Percentiles rank a stretch among this genome's conserved stretches.
Evolutionary conservation across 2,113 vertebrate species (phyloP).

Genomic region (Thoracochromis brauschi): DNA sequence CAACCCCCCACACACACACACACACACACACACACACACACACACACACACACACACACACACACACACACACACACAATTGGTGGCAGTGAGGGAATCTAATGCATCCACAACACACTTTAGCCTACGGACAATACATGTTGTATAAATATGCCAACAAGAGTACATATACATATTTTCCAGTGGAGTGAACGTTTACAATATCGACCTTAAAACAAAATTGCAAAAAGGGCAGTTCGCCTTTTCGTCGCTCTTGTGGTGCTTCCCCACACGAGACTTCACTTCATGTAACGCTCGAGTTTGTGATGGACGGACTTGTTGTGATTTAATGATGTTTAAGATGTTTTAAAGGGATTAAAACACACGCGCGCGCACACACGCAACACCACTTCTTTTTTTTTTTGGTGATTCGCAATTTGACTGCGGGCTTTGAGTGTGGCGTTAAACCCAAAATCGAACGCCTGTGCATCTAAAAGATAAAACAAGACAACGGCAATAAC

Average conservation of each 20-base stretch:
- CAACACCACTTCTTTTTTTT: constrained; percentile 3
- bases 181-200: constrained; percentile 71
- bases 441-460: neutral
- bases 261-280: constrained; percentile 43
- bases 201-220: constrained; percentile 46
- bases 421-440: neutral
- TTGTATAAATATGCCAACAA: constrained; percentile 57
- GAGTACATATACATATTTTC: constrained; percentile 55
- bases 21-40: neutral
- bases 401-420: constrained; percentile 2
- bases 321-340: constrained; percentile 1
- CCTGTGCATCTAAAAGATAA: neutral
- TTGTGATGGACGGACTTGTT: constrained; percentile 22
- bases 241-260: constrained; percentile 41
- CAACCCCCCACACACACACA: neutral
- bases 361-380: neutral
- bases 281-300: constrained; percentile 41
- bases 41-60: neutral
- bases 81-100: constrained; percentile 3
- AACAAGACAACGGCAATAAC: constrained; percentile 33
- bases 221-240: constrained; percentile 48
- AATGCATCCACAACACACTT: constrained; percentile 14
- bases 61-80: neutral
- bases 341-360: neutral
- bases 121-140: constrained; percentile 26